Percentiles rank a stretch among this genome's conserved stretches.
Evolutionary conservation across 2,888 invertebrate genomes (phyloP).

Genomic region (Trileptium ribeirensis): DNA sequence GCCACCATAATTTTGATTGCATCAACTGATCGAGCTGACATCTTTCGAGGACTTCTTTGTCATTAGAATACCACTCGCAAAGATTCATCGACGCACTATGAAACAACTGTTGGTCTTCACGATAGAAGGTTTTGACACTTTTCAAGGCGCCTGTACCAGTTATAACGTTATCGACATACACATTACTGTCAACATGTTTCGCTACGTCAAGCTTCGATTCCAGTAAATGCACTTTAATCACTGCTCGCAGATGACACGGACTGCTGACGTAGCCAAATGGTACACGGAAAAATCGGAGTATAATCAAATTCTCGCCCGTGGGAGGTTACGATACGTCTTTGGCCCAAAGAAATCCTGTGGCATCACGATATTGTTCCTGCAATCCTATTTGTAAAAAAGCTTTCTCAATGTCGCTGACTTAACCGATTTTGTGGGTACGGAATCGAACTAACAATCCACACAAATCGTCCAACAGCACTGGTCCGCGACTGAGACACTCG

Average conservation of each 20-base stretch:
- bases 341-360: slow-evolving; percentile 16
- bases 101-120: background rate
- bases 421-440: slow-evolving; percentile 20
- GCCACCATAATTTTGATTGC: background rate
- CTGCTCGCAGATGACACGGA: background rate
- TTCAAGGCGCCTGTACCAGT: background rate
- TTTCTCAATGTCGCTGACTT: slow-evolving; percentile 22
- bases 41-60: background rate
- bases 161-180: slow-evolving; percentile 3
- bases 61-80: background rate
- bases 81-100: background rate
- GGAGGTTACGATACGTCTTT: background rate
- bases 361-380: slow-evolving; percentile 18
- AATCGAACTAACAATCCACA: slow-evolving; percentile 20
- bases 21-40: background rate
- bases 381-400: slow-evolving; percentile 25
- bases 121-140: background rate
- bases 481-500: slow-evolving; percentile 16
- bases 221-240: background rate
- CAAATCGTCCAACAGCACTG: slow-evolving; percentile 17
- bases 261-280: slow-evolving; percentile 14
- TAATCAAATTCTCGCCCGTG: background rate
- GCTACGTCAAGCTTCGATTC: background rate
- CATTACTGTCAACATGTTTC: background rate
- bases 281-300: slow-evolving; percentile 19